Percentiles rank a stretch among this genome's conserved stretches.
phyloP scores from a whole-genome alignment of 2,797 vertebrate species.

The Leptoclinus maculatus region DNA sequence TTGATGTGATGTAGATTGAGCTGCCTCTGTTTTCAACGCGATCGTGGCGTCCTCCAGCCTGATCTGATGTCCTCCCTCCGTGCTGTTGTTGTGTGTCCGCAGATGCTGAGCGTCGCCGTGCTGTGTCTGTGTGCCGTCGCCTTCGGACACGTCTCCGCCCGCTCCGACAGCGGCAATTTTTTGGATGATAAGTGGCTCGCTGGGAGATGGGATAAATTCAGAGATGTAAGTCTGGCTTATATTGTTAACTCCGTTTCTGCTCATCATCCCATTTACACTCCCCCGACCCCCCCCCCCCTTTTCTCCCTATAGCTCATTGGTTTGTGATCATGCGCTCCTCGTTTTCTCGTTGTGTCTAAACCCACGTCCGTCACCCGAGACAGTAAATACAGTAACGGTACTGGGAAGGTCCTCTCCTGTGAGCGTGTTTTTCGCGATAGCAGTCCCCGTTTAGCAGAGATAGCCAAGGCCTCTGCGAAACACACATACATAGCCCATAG shows the following conservation, averaged over 20 bases:
- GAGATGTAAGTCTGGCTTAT: constrained; percentile 90
- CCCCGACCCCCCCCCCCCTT: neutral
- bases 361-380: constrained; percentile 53
- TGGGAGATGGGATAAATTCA: constrained; percentile 96
- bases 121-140: constrained; percentile 89
- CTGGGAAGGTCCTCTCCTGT: constrained; percentile 1
- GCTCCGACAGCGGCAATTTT: constrained; percentile 93
- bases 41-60: constrained; percentile 38
- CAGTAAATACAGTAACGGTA: constrained; percentile 27
- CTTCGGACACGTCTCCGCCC: constrained; percentile 85
- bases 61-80: constrained; percentile 59
- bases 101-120: constrained; percentile 87
- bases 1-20: neutral
- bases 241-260: neutral
- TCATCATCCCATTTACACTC: constrained; percentile 41
- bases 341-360: constrained; percentile 62
- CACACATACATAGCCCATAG: constrained; percentile 15
- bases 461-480: constrained; percentile 44
- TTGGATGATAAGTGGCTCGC: constrained; percentile 96
- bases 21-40: constrained; percentile 12
- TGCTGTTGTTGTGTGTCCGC: constrained; percentile 76
- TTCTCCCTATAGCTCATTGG: constrained; percentile 33
- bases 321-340: constrained; percentile 75
- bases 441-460: constrained; percentile 12
- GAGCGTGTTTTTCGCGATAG: constrained; percentile 8